Evolutionary conservation across 2,797 vertebrate species (phyloP), one percentile per base, ranked within the genome.

Genomic region (Onychomys arenicola): DNA sequence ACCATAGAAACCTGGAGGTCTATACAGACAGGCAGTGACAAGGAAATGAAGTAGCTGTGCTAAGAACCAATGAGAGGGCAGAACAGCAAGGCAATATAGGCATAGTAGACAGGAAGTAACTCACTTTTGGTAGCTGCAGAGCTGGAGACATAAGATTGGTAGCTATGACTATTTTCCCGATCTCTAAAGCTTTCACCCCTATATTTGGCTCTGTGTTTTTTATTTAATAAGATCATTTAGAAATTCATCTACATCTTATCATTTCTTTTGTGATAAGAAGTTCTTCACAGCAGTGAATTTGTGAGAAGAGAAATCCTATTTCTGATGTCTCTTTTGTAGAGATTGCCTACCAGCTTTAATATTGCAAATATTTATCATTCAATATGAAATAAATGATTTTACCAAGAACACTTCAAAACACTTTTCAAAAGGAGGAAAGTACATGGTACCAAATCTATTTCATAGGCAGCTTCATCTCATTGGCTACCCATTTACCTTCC

Each of bases 331-430:
- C 87, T 57, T 4, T 11, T 27, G n/a, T 89, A 92, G 91, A 91
- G 32, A 81, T 85, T 43, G 5, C 43, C 25, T 19, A 34, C 85
- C 59, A 25, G 11, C 46, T 83, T 37, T 49, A 84, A 67, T 32
- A 61, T 32, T 82, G 71, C 55, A 63, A 93, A 29, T 63, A 75
- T 40, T 32, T 8, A 14, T 80, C 59, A 76, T n/a, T 40, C 61
- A 75, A 40, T 91, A 73, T 27, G 2, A 82, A 94, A 97, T 40
- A 14, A 86, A 81, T 76, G 34, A 69, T 59, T 13, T 77, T 83
- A 92, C 5, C 67, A 55, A 89, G 67, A 63, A 86, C 65, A 69
- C 55, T 43, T 80, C 25, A 87, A 82, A 95, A 43, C 88, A 90
- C 49, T 71, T 90, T 89, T 75, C 27, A 43, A 84, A 96, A 93